Percentiles rank a stretch among this genome's conserved stretches.
Evolutionary conservation across 2,113 vertebrate genomes (phyloP).

Genomic region (Cettia cetti): DNA sequence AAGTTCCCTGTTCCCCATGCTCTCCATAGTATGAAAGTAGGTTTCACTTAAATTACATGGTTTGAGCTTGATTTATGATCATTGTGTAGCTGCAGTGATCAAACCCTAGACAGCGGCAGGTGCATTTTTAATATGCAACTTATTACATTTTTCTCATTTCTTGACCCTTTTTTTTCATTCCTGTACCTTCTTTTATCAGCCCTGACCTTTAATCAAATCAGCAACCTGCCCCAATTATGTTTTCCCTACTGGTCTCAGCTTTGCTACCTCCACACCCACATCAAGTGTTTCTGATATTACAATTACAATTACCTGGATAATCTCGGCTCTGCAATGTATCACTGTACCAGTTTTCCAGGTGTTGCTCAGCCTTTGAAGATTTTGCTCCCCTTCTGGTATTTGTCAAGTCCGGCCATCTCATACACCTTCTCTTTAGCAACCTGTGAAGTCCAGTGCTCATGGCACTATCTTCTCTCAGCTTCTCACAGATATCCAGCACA

Average conservation of each 20-base stretch:
- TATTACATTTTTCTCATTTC: not conserved
- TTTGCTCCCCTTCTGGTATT: not conserved
- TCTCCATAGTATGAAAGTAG: not conserved
- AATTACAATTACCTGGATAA: not conserved
- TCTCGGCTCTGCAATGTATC: rapidly evolving
- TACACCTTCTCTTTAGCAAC: not conserved
- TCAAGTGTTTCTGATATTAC: not conserved
- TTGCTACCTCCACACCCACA: not conserved
- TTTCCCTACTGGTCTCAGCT: not conserved
- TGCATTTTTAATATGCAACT: rapidly evolving
- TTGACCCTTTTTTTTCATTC: not conserved
- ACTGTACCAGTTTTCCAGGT: not conserved
- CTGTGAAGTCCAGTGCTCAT: not conserved
- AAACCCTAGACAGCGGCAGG: not conserved
- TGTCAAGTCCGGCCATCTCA: not conserved
- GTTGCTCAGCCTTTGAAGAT: not conserved
- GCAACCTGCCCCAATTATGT: not conserved
- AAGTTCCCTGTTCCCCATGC: rapidly evolving
- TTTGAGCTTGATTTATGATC: not conserved
- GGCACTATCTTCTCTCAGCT: not conserved
- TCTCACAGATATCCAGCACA: not conserved
- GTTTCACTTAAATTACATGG: not conserved
- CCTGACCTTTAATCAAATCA: not conserved
- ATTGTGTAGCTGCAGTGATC: not conserved
- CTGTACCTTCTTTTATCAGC: not conserved